phyloP scores from a whole-genome alignment of 2,888 invertebrate genomes.

The Nemapogon koenigi region DNA sequence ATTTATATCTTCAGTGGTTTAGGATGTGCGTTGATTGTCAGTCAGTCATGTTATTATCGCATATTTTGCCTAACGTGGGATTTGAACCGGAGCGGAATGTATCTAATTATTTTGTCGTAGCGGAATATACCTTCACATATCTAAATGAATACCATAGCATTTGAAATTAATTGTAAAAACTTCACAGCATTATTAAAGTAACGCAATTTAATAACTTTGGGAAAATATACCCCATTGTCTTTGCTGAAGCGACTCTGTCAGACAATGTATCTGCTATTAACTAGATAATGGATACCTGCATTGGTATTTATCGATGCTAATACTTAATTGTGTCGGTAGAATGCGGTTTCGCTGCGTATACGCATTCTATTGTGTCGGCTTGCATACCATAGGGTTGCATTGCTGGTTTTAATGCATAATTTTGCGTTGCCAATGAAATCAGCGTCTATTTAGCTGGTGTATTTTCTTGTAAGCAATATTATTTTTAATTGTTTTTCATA shows the following conservation, averaged over 20 bases:
- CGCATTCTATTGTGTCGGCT: constrained; percentile 37
- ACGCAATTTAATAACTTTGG: constrained; percentile 36
- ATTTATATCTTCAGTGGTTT: too few species aligned
- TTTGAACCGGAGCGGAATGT: too few species aligned
- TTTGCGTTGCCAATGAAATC: constrained; percentile 49
- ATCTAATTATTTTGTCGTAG: too few species aligned
- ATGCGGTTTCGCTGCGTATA: constrained; percentile 46
- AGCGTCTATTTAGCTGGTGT: constrained; percentile 27
- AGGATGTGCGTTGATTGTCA: too few species aligned
- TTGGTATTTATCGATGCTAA: constrained; percentile 38
- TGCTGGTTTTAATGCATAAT: constrained; percentile 42
- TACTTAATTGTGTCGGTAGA: constrained; percentile 54
- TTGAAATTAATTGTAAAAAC: too few species aligned
- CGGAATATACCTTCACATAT: too few species aligned
- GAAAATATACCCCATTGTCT: constrained; percentile 50
- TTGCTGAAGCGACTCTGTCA: constrained; percentile 42
- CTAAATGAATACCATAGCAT: too few species aligned
- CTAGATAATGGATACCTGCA: constrained; percentile 49
- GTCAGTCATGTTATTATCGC: too few species aligned
- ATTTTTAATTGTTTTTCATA: too few species aligned
- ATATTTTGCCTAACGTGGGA: too few species aligned
- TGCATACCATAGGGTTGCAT: constrained; percentile 38
- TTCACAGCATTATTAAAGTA: constrained; percentile 28
- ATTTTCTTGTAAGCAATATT: too few species aligned
- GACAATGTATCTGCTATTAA: constrained; percentile 46